These are phyloP conservation scores for Drosophila phalerata DNA, from an alignment of 2,888 invertebrate species.

Conservation along the genomic window DNA sequence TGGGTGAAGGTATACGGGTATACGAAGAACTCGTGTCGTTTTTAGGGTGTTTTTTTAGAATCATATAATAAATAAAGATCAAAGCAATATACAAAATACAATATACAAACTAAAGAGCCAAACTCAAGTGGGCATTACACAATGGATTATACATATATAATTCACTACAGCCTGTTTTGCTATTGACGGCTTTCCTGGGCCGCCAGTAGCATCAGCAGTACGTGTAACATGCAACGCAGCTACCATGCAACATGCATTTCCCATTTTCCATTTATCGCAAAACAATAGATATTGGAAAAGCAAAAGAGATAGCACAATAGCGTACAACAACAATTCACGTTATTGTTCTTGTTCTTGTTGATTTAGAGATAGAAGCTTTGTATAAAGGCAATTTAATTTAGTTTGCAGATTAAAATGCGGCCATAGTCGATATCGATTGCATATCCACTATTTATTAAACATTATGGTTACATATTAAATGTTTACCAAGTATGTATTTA, in stretches of 20 bases:
- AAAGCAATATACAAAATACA: conserved; percentile 53
- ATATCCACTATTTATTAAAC: not conserved
- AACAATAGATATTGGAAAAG: conserved; percentile 23
- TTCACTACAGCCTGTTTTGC: conserved; percentile 28
- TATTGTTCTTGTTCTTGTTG: conserved; percentile 12
- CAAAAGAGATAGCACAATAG: conserved; percentile 1
- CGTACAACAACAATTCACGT: conserved; percentile 6
- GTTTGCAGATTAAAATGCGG: conserved; percentile 9
- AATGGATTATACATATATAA: conserved; percentile 28
- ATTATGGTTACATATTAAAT: not conserved
- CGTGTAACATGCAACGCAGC: conserved; percentile 32
- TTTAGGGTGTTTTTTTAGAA: conserved; percentile 23
- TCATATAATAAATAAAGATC: conserved; percentile 47
- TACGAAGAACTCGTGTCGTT: conserved; percentile 47
- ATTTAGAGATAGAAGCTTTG: not conserved
- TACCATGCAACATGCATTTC: conserved; percentile 26
- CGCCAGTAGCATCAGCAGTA: conserved; percentile 7
- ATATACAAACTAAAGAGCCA: conserved; percentile 50
- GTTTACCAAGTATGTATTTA: conserved; percentile 1
- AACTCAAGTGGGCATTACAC: conserved; percentile 46
- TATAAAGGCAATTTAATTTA: conserved; percentile 10
- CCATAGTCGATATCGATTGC: not conserved
- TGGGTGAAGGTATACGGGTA: conserved; percentile 45
- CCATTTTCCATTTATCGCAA: conserved; percentile 29
- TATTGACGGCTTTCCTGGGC: not conserved